phyloP scores from a whole-genome alignment of 2,888 invertebrate genomes.

The Hypselothyrea guttata region DNA sequence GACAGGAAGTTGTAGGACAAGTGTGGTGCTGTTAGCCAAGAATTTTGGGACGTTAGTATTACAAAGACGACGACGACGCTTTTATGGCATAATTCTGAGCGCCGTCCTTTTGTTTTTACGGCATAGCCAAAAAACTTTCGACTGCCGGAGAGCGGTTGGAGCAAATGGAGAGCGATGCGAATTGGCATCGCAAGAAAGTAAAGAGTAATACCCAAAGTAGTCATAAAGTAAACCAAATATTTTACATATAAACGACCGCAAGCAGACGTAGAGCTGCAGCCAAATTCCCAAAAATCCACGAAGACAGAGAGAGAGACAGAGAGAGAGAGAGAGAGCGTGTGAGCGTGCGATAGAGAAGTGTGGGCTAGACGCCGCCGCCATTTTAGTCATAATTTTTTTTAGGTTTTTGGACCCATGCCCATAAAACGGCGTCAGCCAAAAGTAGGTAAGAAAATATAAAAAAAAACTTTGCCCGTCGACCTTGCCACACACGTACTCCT shows the following conservation, averaged over 20 bases:
- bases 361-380: conserved; percentile 71
- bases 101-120: conserved; percentile 59
- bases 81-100: conserved; percentile 73
- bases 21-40: conserved; percentile 26
- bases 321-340: conserved; percentile 10
- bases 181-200: conserved; percentile 72
- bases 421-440: conserved; percentile 63
- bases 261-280: conserved; percentile 52
- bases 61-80: conserved; percentile 60
- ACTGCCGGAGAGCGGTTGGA: conserved; percentile 16
- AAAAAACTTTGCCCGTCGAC: conserved; percentile 53
- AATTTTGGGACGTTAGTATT: conserved; percentile 31
- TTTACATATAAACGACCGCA: conserved; percentile 76
- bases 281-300: not conserved
- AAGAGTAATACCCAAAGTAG: conserved; percentile 76
- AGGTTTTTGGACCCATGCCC: conserved; percentile 50
- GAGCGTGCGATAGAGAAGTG: conserved; percentile 11
- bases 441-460: conserved; percentile 47
- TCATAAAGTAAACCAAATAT: conserved; percentile 75
- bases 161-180: conserved; percentile 28
- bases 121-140: conserved; percentile 40
- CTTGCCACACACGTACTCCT: conserved; percentile 48
- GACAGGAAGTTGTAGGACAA: conserved; percentile 33
- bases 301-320: not conserved
- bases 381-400: conserved; percentile 57